Base-by-base conservation (phyloP, 2,113 vertebrate genomes). In the Dasyprocta punctata region DNA sequence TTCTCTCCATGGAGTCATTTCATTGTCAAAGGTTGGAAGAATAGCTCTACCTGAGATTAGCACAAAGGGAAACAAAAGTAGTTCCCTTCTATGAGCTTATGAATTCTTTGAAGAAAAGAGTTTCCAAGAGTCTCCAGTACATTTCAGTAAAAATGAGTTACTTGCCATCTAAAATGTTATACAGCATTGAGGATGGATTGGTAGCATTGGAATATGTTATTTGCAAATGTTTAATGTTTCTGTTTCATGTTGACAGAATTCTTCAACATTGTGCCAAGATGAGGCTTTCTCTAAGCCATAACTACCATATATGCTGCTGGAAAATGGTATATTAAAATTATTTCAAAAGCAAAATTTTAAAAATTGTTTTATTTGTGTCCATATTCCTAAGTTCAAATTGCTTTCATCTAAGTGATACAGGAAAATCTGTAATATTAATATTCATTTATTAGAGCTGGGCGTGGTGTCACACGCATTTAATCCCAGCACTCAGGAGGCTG, bases 241-340 rank as follows among this genome's bases (percentile, higher is more conserved):
- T 56, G 16, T 56, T 56, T 97, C 88, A 81, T 91, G 24, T 98
- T 89, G 80, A 95, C 97, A 99, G 99, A 97, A 98, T 99, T 90
- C 98, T 99, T 98, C 98, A 98, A 54, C 98, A 98, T 47, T 98
- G 98, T 97, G 98, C 96, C 96, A 98, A 97, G 95, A 97, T 96
- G 61, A 99, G 96, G 89, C 98, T 99, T 16, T 99, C 98, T 24
- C 95, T 99, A 97, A 98, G 91, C 93, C 98, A 97, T 94, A 99
- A 98, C 80, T 98, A 94, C 89, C 80, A 1, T 47, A 84, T 98
- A 81, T 99, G 98, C 97, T 99, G 99, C 97, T 99, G 99, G 99
- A 98, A 98, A 97, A 94, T 94, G 98, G 99, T 99, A 98, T 44
- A 97, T 98, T 87, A 87, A 95, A 92, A 77, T 78, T 54, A 75